Evolutionary conservation across 2,113 vertebrate genomes (phyloP), one percentile per base, ranked within the genome.

Genomic region (Nyctibius bracteatus): DNA sequence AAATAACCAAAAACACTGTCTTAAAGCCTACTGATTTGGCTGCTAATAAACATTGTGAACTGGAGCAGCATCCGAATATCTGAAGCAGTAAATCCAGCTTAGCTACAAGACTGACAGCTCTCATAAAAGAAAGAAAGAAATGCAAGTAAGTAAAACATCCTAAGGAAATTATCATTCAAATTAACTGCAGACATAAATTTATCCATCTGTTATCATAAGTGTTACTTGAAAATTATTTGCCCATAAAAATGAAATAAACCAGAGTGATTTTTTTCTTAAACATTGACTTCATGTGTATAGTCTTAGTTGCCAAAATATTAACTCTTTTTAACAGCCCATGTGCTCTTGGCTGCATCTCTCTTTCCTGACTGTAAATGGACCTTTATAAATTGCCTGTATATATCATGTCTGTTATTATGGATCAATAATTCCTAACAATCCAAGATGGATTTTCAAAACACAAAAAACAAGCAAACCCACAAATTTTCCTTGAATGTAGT

Each of bases 241-340:
- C 88, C 72, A 91, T 97, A 97, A 98, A 98, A 97, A 95, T 91
- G 95, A 97, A 97, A 96, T 57, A 86, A 97, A 88, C 92, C 89
- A 88, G 94, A 87, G 71, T 44, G 68, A 35, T 16, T 94, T 93
- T 94, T 81, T 86, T 88, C 88, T 96, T 68, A 63, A 97, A 93
- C 88, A 94, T 6, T 70, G 80, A 78, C 71, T 97, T 91, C 77
- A 72, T 74, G 43, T 89, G 80, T 95, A 85, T 46, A 55, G 27
- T 37, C 67, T 86, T 87, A 85, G 87, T 88, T 95, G 93, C 95
- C 96, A 95, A 90, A 90, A 93, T 63, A 88, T 94, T 97, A 97
- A 96, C 97, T 98, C 96, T 96, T 94, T 92, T 97, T 97, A 95
- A 96, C 80, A 92, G 94, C 70, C 84, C 39, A 6, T 87, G 71